Conservation (phyloP, 92 coral and sea anemone genomes). For the Porites lobata region DNA sequence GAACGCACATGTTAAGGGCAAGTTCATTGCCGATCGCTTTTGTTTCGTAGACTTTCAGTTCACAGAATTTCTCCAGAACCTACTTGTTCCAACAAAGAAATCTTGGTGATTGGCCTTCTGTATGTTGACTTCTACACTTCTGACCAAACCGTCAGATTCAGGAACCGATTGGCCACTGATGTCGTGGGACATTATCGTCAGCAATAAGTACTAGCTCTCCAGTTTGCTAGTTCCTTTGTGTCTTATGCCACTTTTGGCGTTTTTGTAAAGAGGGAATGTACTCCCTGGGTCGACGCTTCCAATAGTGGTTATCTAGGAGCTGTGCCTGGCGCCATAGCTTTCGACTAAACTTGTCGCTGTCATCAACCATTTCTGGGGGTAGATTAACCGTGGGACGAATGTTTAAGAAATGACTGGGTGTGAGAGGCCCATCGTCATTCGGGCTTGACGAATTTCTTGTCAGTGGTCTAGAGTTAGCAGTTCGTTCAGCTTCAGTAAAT, state of each 20-base stretch:
- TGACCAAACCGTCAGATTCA: constrained; percentile 17
- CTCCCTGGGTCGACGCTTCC: constrained; percentile 48
- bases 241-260: constrained; percentile 55
- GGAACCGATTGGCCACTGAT: constrained; percentile 45
- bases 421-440: constrained; percentile 37
- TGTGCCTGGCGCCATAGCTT: constrained; percentile 75
- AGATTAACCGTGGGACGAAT: constrained; percentile 42
- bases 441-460: constrained; percentile 54
- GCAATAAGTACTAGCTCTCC: constrained; percentile 58
- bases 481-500: constrained; percentile 73
- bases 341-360: constrained; percentile 58
- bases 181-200: constrained; percentile 53
- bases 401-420: constrained; percentile 51
- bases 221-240: constrained; percentile 31
- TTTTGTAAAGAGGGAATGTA: constrained; percentile 61
- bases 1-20: too few relatives aligned
- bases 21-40: too few relatives aligned
- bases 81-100: too few relatives aligned
- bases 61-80: too few relatives aligned
- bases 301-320: constrained; percentile 36
- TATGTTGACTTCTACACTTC: too few relatives aligned
- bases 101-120: too few relatives aligned
- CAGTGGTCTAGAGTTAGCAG: constrained; percentile 66
- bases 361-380: constrained; percentile 55
- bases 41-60: too few relatives aligned